Conservation (phyloP, 2,888 invertebrate species). For the Aporophyla nigra region DNA sequence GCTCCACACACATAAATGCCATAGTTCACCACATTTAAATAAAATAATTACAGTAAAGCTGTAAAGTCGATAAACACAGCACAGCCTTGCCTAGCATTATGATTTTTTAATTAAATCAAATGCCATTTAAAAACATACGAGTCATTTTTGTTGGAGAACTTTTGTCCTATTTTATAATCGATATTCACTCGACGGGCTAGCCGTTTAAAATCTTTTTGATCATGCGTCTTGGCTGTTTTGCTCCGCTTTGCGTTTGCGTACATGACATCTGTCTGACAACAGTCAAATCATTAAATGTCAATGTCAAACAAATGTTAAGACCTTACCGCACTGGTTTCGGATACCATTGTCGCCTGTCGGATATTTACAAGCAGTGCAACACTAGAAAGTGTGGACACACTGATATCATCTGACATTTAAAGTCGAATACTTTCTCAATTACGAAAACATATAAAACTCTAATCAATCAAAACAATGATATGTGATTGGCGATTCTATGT, state of each 20-base stretch:
- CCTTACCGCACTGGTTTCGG: too few relatives aligned
- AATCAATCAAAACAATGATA: accelerated
- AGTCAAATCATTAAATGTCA: constrained; percentile 40
- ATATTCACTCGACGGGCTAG: constrained; percentile 83
- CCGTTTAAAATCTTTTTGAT: constrained; percentile 83
- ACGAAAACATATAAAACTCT: accelerated
- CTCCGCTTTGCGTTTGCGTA: constrained; percentile 71
- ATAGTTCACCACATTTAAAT: constrained; percentile 65
- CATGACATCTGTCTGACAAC: constrained; percentile 31
- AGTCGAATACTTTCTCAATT: constrained; percentile 21
- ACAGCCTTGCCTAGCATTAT: constrained; percentile 82
- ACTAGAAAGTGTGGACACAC: constrained; percentile 10
- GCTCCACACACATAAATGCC: constrained; percentile 61
- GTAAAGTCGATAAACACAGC: constrained; percentile 82
- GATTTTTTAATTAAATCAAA: constrained; percentile 67
- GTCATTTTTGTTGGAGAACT: constrained; percentile 81
- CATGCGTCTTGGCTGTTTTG: constrained; percentile 85
- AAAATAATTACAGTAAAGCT: constrained; percentile 81
- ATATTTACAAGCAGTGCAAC: background rate
- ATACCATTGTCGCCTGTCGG: too few relatives aligned
- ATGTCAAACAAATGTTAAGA: background rate
- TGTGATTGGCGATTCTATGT: background rate
- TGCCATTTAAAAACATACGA: constrained; percentile 71
- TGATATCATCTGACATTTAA: constrained; percentile 30
- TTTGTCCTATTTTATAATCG: constrained; percentile 86